phyloP scores from a whole-genome alignment of 2,888 invertebrate genomes.

The Agrochola litura region DNA sequence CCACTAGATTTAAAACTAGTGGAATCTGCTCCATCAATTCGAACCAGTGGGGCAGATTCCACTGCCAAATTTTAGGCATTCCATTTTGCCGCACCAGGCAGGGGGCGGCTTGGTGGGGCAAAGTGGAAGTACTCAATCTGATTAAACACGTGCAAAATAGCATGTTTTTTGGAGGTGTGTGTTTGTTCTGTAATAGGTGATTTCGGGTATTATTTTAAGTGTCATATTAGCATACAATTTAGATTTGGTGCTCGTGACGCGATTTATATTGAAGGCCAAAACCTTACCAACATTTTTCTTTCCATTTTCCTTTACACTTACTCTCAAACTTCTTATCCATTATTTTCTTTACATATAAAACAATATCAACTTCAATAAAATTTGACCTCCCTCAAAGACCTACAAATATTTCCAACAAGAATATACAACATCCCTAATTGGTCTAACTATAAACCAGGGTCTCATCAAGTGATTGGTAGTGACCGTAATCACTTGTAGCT shows the following conservation, averaged over 20 bases:
- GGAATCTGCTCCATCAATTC: no score
- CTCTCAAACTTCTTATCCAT: no score
- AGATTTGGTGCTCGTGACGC: background rate
- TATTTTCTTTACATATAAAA: background rate
- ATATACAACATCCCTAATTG: conserved; percentile 12
- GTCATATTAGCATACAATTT: background rate
- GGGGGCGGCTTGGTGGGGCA: no score
- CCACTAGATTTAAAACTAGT: no score
- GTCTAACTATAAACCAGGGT: conserved; percentile 3
- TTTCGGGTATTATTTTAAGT: background rate
- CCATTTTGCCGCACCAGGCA: no score
- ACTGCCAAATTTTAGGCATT: no score
- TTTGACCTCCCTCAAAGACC: background rate
- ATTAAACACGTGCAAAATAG: background rate
- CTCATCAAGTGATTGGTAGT: conserved; percentile 34
- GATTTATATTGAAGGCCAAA: background rate
- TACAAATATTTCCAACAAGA: conserved; percentile 10
- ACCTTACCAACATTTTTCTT: background rate
- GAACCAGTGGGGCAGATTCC: no score
- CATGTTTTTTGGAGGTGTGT: background rate
- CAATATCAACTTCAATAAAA: background rate
- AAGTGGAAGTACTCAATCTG: background rate
- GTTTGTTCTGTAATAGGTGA: background rate
- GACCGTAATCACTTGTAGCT: conserved; percentile 44
- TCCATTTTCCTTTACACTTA: background rate